Conservation (phyloP, 2,797 vertebrate genomes). For the Emys orbicularis region DNA sequence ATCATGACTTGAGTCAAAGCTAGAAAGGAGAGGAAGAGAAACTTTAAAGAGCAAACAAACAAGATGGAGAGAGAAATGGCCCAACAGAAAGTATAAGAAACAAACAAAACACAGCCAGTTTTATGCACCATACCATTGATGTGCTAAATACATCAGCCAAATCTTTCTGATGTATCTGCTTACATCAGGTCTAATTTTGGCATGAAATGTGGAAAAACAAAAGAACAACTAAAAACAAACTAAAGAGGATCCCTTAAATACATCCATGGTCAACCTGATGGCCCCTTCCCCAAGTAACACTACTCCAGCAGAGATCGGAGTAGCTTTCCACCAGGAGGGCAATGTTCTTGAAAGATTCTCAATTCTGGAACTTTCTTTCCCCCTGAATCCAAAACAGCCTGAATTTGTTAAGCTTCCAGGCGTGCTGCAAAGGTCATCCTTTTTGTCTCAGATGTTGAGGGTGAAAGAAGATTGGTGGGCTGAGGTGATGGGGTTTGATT, state of each 20-base stretch:
- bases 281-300: background rate
- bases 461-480: background rate
- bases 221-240: background rate
- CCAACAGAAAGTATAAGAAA: background rate
- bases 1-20: conserved; percentile 18
- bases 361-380: background rate
- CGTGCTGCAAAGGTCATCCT: background rate
- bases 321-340: background rate
- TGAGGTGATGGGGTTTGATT: background rate
- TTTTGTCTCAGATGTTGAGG: background rate
- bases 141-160: conserved; percentile 20
- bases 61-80: conserved; percentile 1
- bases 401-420: conserved; percentile 17
- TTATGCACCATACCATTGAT: background rate
- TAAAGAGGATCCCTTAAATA: conserved; percentile 29
- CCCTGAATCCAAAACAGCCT: background rate
- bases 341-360: background rate
- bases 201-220: conserved; percentile 32
- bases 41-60: conserved; percentile 20
- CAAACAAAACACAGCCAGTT: background rate
- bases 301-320: background rate
- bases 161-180: conserved; percentile 13
- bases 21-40: conserved; percentile 18
- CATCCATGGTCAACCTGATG: conserved; percentile 51
- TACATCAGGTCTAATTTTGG: conserved; percentile 49